Evolutionary conservation across 2,113 vertebrate genomes (phyloP), one percentile per base, ranked within the genome.

Genomic region (Rhinolophus sinicus): DNA sequence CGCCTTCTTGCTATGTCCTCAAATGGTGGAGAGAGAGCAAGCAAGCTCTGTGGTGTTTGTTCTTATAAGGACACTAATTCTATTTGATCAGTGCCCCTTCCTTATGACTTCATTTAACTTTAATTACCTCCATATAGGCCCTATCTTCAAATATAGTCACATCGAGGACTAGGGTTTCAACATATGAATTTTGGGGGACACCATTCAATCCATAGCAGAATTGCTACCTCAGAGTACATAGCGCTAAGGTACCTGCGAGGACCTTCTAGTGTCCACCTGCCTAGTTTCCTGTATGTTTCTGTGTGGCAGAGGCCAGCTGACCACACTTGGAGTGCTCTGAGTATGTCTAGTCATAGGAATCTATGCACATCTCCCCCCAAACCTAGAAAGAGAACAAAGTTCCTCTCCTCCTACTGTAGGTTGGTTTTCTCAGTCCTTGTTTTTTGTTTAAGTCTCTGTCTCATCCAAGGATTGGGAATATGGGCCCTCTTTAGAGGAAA

Each of bases 281-380:
- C 62, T 91, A 56, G 18, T 93, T 84, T 78, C 58, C 50, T 81
- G 82, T 22, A 35, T 73, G 62, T n/a, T 92, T 95, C 54, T 93
- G 14, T 77, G 38, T 93, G 56, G 56, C 56, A 81, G 64, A 81
- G 76, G n/a, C 47, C 30, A 44, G 72, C 7, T 77, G 28, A 47
- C 9, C 11, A 28, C 44, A 58, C 70, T 10, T 84, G 35, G 58
- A 62, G 33, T 76, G 26, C 33, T 93, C 47, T 93, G 65, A 80
- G 58, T 40, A 21, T 85, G 14, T 54, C n/a, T 81, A 60, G 52
- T 88, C 38, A 18, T 73, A 58, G 80, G 65, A 91, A 73, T 80
- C 12, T 50, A 69, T 75, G 62, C 18, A 38, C 19, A 69, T 6
- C n/a, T 95, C 28, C 70, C 33, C 64, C 33, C 80, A 90, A 72